These are phyloP conservation scores for Plutomurus gul DNA, from an alignment of 1,140 invertebrate species.

Conservation along the genomic window DNA sequence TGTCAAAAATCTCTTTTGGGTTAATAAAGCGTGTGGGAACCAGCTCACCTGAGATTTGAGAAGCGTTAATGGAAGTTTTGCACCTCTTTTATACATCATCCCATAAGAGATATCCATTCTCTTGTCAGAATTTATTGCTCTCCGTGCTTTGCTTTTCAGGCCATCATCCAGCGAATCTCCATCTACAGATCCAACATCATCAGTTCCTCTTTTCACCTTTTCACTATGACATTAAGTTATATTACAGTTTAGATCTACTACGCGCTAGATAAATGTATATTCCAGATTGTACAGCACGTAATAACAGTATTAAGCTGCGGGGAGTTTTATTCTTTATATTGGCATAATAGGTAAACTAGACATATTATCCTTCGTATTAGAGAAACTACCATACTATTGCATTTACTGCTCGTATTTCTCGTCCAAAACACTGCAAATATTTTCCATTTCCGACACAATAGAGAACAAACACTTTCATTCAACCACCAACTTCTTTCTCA, in stretches of 20 bases:
- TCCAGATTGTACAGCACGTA: too few species aligned
- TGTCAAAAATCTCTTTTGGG: constrained; percentile 45
- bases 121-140: constrained; percentile 38
- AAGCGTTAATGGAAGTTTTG: constrained; percentile 40
- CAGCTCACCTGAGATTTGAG: constrained; percentile 48
- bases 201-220: neutral
- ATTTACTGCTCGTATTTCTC: too few species aligned
- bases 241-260: too few species aligned
- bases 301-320: too few species aligned
- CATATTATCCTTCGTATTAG: too few species aligned
- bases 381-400: too few species aligned
- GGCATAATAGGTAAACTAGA: too few species aligned
- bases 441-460: constrained; percentile 6
- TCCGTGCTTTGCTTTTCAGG: neutral
- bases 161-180: neutral
- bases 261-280: too few species aligned
- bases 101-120: constrained; percentile 33
- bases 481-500: constrained; percentile 15
- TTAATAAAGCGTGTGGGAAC: constrained; percentile 50
- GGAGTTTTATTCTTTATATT: too few species aligned
- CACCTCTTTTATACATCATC: constrained; percentile 42
- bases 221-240: too few species aligned
- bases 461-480: constrained; percentile 26
- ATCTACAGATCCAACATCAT: neutral
- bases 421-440: constrained; percentile 17